Conservation (phyloP, 2,113 vertebrate species). For the Poeciliopsis prolifica region DNA sequence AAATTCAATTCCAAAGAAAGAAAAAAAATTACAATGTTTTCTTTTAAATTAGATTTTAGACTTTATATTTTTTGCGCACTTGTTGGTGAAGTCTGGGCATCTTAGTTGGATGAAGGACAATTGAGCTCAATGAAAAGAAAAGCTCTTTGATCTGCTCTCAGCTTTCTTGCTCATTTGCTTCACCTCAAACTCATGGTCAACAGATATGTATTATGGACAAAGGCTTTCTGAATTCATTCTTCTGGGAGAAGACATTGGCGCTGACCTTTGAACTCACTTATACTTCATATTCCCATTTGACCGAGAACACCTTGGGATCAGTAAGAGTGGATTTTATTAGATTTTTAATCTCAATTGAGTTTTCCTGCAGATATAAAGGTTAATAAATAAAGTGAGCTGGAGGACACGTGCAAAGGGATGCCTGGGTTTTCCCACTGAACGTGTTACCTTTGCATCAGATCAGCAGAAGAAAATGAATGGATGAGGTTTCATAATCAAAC, state of each 20-base stretch:
- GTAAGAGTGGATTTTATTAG: no score
- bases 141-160: neutral
- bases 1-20: neutral
- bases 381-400: no score
- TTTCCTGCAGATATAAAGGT: no score
- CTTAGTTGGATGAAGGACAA: neutral
- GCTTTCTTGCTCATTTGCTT: neutral
- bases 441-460: neutral
- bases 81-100: neutral
- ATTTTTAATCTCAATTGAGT: no score
- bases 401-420: neutral
- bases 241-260: no score
- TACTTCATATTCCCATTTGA: neutral
- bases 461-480: neutral
- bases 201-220: no score
- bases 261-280: neutral
- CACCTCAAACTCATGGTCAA: neutral
- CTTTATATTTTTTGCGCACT: neutral
- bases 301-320: no score
- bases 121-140: neutral
- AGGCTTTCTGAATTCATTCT: neutral
- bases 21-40: no score
- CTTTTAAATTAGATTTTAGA: neutral
- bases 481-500: neutral
- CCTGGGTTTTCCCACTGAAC: neutral